phyloP scores from a whole-genome alignment of 2,113 vertebrate species.

The Mesocricetus auratus region DNA sequence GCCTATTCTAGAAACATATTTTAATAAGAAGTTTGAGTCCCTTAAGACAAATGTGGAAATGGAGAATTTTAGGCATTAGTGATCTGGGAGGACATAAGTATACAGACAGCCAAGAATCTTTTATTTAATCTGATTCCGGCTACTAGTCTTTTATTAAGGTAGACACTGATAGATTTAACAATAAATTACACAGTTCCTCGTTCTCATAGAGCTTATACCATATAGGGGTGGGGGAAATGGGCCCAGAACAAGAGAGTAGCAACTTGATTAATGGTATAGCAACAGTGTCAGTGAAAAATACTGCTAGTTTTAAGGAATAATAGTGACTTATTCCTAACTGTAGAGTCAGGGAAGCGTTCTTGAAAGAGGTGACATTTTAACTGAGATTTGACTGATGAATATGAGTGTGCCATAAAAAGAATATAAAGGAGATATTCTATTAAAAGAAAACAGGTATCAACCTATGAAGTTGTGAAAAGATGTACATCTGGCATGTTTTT shows the following conservation, averaged over 20 bases:
- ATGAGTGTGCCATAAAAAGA: not conserved
- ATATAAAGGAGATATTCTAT: conserved; percentile 17
- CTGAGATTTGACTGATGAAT: conserved; percentile 11
- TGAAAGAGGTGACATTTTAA: conserved; percentile 31
- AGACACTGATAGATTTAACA: not conserved
- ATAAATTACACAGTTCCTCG: not conserved
- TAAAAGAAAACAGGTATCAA: not conserved
- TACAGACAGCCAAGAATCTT: not conserved
- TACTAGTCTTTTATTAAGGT: not conserved
- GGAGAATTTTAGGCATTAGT: conserved; percentile 27
- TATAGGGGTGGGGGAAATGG: not conserved
- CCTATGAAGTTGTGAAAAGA: not conserved
- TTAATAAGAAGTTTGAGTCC: not conserved
- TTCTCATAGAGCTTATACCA: not conserved
- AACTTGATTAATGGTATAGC: not conserved
- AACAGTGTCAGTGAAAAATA: not conserved
- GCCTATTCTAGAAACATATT: not conserved
- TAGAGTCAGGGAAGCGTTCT: not conserved
- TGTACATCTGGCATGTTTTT: not conserved
- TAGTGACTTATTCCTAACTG: conserved; percentile 1
- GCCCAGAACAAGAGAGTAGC: not conserved
- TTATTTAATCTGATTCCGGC: not conserved
- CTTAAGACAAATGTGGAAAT: not conserved
- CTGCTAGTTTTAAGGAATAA: not conserved
- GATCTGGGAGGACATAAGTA: not conserved